These are phyloP conservation scores for Pseudotriccus pelzelni DNA, from an alignment of 2,797 vertebrate genomes.

Conservation along the genomic window DNA sequence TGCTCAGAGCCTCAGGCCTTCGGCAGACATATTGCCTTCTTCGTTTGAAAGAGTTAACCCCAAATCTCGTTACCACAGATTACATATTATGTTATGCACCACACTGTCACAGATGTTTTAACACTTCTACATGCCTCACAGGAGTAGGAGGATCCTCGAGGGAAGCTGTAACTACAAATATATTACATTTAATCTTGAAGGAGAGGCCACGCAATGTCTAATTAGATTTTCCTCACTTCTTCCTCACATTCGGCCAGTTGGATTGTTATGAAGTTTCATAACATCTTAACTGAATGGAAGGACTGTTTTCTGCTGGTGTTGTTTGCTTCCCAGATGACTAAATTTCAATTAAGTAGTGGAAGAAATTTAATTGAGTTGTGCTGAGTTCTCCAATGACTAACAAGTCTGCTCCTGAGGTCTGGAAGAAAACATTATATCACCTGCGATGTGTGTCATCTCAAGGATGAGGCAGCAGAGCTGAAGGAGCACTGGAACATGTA, in stretches of 20 bases:
- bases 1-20: background rate
- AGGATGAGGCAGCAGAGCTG: background rate
- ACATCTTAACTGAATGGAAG: constrained; percentile 27
- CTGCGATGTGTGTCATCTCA: background rate
- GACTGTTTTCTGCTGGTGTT: constrained; percentile 2
- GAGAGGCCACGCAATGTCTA: constrained; percentile 28
- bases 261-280: constrained; percentile 18
- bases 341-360: constrained; percentile 53
- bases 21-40: background rate
- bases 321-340: constrained; percentile 45
- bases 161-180: constrained; percentile 22
- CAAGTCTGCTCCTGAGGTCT: constrained; percentile 40
- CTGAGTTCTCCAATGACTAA: constrained; percentile 50
- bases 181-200: constrained; percentile 22
- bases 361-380: constrained; percentile 64
- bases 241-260: constrained; percentile 29
- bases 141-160: constrained; percentile 32
- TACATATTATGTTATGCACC: background rate
- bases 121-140: background rate
- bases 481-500: background rate
- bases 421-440: constrained; percentile 39
- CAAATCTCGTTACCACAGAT: background rate
- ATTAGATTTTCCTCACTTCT: constrained; percentile 57
- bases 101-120: constrained; percentile 11
- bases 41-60: background rate